These are phyloP conservation scores for Rhabdomys pumilio DNA, from an alignment of 2,797 vertebrate species.

Conservation along the genomic window DNA sequence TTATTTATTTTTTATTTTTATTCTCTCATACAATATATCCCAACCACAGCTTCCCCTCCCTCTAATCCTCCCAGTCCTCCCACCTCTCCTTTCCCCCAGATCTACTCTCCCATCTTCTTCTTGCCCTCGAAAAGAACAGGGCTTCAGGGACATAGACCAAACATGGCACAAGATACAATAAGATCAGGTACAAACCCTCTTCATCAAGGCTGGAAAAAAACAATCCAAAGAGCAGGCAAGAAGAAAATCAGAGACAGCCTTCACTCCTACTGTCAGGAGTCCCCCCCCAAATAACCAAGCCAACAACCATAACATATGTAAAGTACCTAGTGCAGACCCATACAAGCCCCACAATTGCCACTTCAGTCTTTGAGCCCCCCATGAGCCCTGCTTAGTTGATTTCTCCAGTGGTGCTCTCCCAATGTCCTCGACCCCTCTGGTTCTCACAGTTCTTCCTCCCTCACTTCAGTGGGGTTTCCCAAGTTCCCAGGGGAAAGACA, in stretches of 20 bases:
- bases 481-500: neutral
- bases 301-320: neutral
- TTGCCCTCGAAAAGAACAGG: neutral
- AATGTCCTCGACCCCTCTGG: neutral
- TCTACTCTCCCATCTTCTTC: neutral
- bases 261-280: neutral
- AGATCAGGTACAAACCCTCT: too few species aligned
- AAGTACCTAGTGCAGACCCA: neutral
- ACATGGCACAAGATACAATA: neutral
- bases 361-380: neutral
- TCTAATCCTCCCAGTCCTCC: neutral
- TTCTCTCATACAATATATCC: neutral
- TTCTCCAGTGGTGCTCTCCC: neutral
- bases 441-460: neutral
- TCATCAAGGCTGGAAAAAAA: neutral
- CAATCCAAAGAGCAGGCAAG: neutral
- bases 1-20: neutral
- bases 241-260: neutral
- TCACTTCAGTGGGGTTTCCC: neutral
- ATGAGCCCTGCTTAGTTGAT: neutral
- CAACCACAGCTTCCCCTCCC: neutral
- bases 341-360: too few species aligned
- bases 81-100: neutral
- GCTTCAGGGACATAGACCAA: neutral
- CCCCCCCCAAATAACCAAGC: neutral